These are phyloP conservation scores for Cotesia congregata DNA, from an alignment of 2,888 invertebrate species.

Conservation along the genomic window DNA sequence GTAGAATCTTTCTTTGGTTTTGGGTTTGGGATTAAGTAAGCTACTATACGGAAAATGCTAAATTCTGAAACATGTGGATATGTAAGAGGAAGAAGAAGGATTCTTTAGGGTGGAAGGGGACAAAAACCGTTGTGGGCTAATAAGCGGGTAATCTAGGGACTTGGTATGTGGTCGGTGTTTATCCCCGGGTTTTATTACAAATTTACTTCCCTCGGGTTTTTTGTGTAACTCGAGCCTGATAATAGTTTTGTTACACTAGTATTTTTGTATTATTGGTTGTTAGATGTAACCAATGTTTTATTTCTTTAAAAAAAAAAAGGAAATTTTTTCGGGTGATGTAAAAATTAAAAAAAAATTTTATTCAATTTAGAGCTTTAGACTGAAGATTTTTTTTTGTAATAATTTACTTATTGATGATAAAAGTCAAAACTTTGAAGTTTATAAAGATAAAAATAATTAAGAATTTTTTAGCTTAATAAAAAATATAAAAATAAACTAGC, in stretches of 20 bases:
- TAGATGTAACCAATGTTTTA: not conserved
- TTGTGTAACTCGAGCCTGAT: conserved; percentile 30
- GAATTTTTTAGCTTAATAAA: too few species aligned
- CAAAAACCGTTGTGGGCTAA: conserved; percentile 60
- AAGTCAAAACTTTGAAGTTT: too few species aligned
- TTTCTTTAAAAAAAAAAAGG: too few species aligned
- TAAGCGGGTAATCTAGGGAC: conserved; percentile 61
- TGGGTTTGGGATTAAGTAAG: not conserved
- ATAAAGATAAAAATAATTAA: too few species aligned
- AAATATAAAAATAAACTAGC: too few species aligned
- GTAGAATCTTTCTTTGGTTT: not conserved
- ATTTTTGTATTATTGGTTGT: not conserved
- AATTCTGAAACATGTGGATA: not conserved
- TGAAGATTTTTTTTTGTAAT: too few species aligned
- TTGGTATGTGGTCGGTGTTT: conserved; percentile 30
- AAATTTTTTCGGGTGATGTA: too few species aligned
- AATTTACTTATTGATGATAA: too few species aligned
- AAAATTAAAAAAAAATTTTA: too few species aligned
- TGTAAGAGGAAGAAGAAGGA: not conserved
- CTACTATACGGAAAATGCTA: not conserved
- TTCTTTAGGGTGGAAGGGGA: conserved; percentile 36
- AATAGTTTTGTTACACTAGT: conserved; percentile 12
- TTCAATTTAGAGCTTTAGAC: too few species aligned
- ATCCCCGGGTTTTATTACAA: conserved; percentile 19
- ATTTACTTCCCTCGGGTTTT: conserved; percentile 32